Conservation (phyloP, 2,888 invertebrate genomes). For the Unio delphinus region DNA sequence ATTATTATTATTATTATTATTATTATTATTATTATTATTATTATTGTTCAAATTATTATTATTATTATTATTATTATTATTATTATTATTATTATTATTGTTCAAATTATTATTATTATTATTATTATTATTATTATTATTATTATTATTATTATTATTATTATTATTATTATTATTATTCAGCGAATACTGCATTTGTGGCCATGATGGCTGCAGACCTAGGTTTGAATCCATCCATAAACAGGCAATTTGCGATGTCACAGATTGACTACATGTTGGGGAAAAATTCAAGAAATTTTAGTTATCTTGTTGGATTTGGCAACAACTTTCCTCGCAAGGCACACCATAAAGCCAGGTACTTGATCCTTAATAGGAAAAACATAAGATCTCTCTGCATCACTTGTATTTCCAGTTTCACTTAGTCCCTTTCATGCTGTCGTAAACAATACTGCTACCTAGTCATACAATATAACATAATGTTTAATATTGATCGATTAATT, state of each 20-base stretch:
- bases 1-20: no score
- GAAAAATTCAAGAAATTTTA: constrained; percentile 38
- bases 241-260: constrained; percentile 40
- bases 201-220: constrained; percentile 46
- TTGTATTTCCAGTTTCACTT: neutral
- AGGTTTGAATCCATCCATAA: constrained; percentile 27
- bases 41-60: no score
- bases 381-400: neutral
- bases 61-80: no score
- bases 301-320: constrained; percentile 61
- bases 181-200: constrained; percentile 53
- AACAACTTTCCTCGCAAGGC: constrained; percentile 52
- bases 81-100: no score
- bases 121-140: no score
- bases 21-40: neutral
- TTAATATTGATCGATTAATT: no score
- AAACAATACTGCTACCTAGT: no score
- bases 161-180: neutral
- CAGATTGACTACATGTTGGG: constrained; percentile 61
- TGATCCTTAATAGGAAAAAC: neutral
- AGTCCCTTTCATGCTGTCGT: no score
- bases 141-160: neutral
- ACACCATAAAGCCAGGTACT: constrained; percentile 59
- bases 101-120: no score
- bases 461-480: no score